phyloP scores from a whole-genome alignment of 1,140 invertebrate species.

The Nasonia vitripennis region DNA sequence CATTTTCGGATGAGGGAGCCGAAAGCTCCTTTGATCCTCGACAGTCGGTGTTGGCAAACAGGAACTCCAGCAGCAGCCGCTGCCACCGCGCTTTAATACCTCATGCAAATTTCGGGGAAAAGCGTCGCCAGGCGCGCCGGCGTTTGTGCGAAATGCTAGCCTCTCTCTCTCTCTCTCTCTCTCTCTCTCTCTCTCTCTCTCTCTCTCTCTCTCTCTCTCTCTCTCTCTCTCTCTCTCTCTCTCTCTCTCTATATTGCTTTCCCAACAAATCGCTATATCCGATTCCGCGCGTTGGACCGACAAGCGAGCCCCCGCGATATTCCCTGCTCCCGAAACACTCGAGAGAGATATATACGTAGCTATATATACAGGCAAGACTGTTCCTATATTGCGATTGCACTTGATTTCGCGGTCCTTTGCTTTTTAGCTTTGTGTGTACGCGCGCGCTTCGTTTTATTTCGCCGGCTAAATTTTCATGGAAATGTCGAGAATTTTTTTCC shows the following conservation, averaged over 20 bases:
- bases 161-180: constrained; percentile 5
- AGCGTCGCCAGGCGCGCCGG: constrained; percentile 57
- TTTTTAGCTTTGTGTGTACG: constrained; percentile 8
- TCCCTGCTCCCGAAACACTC: background rate
- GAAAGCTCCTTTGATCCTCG: constrained; percentile 73
- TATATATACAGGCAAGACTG: constrained; percentile 1
- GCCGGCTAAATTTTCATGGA: constrained; percentile 53
- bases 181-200: constrained; percentile 35
- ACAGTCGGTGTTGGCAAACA: constrained; percentile 73
- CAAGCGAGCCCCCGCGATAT: background rate
- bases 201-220: constrained; percentile 35
- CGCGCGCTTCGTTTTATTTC: constrained; percentile 18
- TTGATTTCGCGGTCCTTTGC: constrained; percentile 40
- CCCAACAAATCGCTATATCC: constrained; percentile 74
- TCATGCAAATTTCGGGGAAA: constrained; percentile 74
- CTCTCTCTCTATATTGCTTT: constrained; percentile 72
- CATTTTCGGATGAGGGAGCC: constrained; percentile 8
- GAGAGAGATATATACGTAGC: background rate
- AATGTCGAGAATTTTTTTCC: background rate
- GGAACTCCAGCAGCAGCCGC: constrained; percentile 64
- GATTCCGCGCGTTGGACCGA: constrained; percentile 57
- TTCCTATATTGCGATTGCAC: constrained; percentile 33
- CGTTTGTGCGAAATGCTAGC: constrained; percentile 27
- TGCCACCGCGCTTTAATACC: constrained; percentile 75
- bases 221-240: constrained; percentile 41